Conservation (phyloP, 2,113 vertebrate species). For the Tachuris rubrigastra region DNA sequence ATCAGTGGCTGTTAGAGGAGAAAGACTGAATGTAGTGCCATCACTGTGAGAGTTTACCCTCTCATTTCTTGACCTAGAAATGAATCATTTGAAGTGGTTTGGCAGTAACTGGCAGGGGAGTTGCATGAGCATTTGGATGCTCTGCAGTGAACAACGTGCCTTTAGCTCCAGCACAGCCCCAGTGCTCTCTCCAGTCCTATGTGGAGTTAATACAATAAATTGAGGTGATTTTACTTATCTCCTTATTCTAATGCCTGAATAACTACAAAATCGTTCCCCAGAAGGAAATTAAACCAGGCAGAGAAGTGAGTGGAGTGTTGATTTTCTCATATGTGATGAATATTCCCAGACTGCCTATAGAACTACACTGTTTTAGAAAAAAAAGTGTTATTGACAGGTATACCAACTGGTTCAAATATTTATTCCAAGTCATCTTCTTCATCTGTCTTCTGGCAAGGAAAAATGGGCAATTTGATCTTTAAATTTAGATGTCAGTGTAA, state of each 20-base stretch:
- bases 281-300: neutral
- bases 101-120: neutral
- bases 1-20: neutral
- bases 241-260: neutral
- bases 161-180: neutral
- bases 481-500: neutral
- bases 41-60: neutral
- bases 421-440: neutral
- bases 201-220: neutral
- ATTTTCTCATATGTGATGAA: neutral
- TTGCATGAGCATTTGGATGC: neutral
- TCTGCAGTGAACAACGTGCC: neutral
- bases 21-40: neutral
- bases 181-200: neutral
- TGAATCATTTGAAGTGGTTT: neutral
- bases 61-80: neutral
- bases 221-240: neutral
- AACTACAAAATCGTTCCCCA: neutral
- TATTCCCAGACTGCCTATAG: neutral
- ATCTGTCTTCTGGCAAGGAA: neutral
- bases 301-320: neutral
- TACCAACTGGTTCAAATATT: neutral
- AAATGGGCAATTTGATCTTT: neutral
- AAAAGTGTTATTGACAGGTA: neutral
- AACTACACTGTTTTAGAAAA: neutral